These are phyloP conservation scores for Typhlichthys eigenmanni DNA, from an alignment of 2,797 vertebrate species.

Conservation along the genomic window DNA sequence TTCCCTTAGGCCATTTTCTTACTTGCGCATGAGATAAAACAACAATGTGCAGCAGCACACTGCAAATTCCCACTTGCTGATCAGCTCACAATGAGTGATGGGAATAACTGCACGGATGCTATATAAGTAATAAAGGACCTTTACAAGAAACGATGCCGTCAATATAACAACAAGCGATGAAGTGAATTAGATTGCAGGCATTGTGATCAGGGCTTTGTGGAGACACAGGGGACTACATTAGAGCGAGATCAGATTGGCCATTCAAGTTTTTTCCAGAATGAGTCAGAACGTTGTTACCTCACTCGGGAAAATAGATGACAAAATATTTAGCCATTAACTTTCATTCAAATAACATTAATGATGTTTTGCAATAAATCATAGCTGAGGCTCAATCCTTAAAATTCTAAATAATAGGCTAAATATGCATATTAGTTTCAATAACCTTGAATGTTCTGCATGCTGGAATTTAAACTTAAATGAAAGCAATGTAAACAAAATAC, in stretches of 20 bases:
- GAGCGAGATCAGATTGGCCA: conserved; percentile 44
- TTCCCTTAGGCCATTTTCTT: conserved; percentile 70
- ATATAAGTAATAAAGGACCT: conserved; percentile 65
- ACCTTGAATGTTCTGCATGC: too few species aligned
- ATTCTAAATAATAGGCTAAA: background rate
- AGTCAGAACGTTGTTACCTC: conserved; percentile 30
- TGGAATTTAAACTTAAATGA: too few species aligned
- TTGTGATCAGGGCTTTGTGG: conserved; percentile 39
- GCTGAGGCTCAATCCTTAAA: background rate
- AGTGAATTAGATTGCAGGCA: conserved; percentile 59
- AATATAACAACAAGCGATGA: conserved; percentile 53
- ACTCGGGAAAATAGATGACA: too few species aligned
- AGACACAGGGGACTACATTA: conserved; percentile 51
- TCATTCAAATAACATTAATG: background rate
- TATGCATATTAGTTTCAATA: too few species aligned
- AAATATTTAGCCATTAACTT: conserved; percentile 23
- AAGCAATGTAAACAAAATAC: too few species aligned
- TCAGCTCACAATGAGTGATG: conserved; percentile 65
- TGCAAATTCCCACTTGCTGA: conserved; percentile 59
- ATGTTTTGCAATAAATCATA: background rate
- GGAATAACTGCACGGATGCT: conserved; percentile 54
- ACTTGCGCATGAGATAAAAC: conserved; percentile 71
- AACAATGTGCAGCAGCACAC: conserved; percentile 53
- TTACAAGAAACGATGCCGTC: conserved; percentile 59
- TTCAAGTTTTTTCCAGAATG: conserved; percentile 36